Conservation (phyloP, 1,140 invertebrate species). For the Formica exsecta region DNA sequence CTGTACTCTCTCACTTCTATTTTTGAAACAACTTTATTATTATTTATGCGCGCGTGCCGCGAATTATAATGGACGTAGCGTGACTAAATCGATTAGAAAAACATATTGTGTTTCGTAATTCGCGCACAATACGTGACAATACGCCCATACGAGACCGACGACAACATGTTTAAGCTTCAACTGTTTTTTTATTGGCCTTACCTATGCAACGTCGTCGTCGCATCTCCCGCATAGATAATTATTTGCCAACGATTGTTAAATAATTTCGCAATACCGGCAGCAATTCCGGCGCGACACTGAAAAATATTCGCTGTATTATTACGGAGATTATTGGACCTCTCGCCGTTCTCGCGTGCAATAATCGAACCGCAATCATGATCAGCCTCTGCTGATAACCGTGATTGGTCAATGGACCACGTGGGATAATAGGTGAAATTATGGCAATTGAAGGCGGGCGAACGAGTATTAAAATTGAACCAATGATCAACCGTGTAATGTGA, state of each 20-base stretch:
- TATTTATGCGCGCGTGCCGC: not conserved
- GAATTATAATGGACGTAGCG: slow-evolving; percentile 8
- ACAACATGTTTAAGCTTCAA: not conserved
- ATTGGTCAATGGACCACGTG: slow-evolving; percentile 25
- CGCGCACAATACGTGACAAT: slow-evolving; percentile 30
- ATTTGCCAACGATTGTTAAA: not conserved
- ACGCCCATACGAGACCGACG: not conserved
- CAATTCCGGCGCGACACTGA: not conserved
- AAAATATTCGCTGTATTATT: slow-evolving; percentile 5
- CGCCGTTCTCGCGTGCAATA: not conserved
- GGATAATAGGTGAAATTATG: slow-evolving; percentile 37
- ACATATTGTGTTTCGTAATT: slow-evolving; percentile 10
- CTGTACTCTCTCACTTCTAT: not conserved
- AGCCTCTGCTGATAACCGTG: slow-evolving; percentile 11
- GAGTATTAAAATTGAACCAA: slow-evolving; percentile 36
- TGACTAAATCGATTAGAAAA: slow-evolving; percentile 9
- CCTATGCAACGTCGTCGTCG: not conserved
- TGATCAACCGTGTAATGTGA: slow-evolving; percentile 26
- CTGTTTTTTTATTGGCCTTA: not conserved
- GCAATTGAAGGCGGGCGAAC: slow-evolving; percentile 21
- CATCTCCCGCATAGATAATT: slow-evolving; percentile 27
- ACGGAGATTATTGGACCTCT: slow-evolving; percentile 9
- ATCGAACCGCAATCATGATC: slow-evolving; percentile 39
- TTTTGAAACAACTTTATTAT: not conserved
- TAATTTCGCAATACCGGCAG: not conserved